Evolutionary conservation across 2,888 invertebrate genomes (phyloP).

Genomic region (Sesamia inferens): DNA sequence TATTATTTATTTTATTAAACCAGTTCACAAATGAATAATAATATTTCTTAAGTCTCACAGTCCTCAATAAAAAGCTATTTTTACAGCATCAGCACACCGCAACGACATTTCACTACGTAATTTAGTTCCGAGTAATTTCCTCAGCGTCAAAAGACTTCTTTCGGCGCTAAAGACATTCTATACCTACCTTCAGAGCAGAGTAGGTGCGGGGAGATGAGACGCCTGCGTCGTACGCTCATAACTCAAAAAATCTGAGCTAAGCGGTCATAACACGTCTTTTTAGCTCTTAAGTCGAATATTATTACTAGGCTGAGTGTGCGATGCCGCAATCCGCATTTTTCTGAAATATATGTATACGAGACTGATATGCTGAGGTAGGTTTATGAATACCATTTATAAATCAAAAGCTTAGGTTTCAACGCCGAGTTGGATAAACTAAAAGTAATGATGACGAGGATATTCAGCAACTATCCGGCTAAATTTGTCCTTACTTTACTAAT

Average conservation of each 20-base stretch:
- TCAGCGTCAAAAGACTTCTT: neutral
- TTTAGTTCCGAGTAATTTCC: neutral
- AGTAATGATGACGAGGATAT: neutral
- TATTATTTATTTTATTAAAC: too few relatives aligned
- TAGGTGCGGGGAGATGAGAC: neutral
- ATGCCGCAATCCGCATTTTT: neutral
- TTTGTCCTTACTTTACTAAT: neutral
- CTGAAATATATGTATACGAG: neutral
- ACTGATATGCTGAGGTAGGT: neutral
- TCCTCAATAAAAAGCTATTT: neutral
- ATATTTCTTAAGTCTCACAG: too few relatives aligned
- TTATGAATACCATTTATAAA: neutral
- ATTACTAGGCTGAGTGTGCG: neutral
- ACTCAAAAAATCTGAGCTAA: slow-evolving; percentile 16
- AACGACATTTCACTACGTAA: neutral
- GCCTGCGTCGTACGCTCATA: neutral
- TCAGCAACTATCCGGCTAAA: neutral
- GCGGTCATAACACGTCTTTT: neutral
- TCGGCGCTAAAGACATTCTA: neutral
- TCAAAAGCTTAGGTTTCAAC: neutral
- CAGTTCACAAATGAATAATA: too few relatives aligned
- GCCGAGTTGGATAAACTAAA: neutral
- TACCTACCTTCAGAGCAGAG: neutral
- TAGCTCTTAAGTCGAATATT: slow-evolving; percentile 13
- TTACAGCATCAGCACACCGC: neutral